Percentiles rank a stretch among this genome's conserved stretches.
These are phyloP conservation scores for Sarcophaga bullata DNA, from an alignment of 1,140 invertebrate genomes.

Conservation along the genomic window DNA sequence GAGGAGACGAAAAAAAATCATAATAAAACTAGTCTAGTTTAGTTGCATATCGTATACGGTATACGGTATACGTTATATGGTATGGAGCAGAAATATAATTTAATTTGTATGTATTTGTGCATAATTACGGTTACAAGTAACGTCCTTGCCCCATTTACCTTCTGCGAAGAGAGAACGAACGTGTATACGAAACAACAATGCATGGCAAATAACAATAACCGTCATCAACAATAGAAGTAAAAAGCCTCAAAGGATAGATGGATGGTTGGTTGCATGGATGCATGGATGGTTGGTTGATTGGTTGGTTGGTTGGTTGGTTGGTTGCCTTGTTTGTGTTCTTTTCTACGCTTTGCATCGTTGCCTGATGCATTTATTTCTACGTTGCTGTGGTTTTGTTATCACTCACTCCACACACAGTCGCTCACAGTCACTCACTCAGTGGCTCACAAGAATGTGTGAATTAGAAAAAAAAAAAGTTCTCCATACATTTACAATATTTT, in stretches of 20 bases:
- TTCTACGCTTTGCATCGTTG: too few species aligned
- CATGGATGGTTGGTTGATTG: neutral
- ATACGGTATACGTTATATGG: too few species aligned
- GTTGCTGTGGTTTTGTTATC: neutral
- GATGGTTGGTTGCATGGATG: slow-evolving; percentile 27
- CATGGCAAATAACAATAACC: neutral
- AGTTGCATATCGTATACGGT: too few species aligned
- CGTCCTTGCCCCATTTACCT: slow-evolving; percentile 19
- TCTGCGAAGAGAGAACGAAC: neutral
- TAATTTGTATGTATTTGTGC: neutral
- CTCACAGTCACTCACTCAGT: neutral
- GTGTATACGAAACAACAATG: neutral
- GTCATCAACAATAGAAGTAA: neutral
- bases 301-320: neutral
- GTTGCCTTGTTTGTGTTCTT: neutral
- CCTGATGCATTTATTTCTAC: too few species aligned
- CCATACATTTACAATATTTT: neutral
- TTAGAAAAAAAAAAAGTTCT: neutral
- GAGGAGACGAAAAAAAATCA: too few species aligned
- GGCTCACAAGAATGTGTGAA: neutral
- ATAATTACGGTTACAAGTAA: slow-evolving; percentile 13
- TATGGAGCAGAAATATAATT: too few species aligned
- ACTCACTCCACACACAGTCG: too few species aligned
- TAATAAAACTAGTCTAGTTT: too few species aligned
- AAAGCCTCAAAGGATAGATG: neutral